Evolutionary conservation across 2,888 invertebrate species (phyloP).

Genomic region (Chelonus formosanus): DNA sequence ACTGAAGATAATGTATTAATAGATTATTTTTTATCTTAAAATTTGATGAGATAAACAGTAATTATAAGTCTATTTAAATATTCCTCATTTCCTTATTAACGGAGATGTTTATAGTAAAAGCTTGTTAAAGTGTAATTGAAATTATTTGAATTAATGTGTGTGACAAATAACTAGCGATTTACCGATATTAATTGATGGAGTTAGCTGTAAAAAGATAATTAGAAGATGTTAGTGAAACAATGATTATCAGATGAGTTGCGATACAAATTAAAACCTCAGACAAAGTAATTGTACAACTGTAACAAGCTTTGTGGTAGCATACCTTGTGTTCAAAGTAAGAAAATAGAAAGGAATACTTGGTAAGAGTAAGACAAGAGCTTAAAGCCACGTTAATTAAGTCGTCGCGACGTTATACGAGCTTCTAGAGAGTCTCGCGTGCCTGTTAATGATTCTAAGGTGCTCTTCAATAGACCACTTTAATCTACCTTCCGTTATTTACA

Average conservation of each 20-base stretch:
- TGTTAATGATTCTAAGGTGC: slow-evolving; percentile 27
- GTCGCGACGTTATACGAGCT: slow-evolving; percentile 22
- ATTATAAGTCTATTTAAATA: too few relatives aligned
- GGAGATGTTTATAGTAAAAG: too few relatives aligned
- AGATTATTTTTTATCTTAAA: too few relatives aligned
- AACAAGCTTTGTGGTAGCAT: not conserved
- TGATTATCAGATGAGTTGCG: not conserved
- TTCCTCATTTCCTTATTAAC: too few relatives aligned
- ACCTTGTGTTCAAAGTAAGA: not conserved
- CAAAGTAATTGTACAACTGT: not conserved
- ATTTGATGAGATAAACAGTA: too few relatives aligned
- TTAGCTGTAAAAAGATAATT: not conserved
- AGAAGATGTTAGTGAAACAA: not conserved
- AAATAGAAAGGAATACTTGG: not conserved
- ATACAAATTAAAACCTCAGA: not conserved
- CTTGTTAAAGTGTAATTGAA: too few relatives aligned
- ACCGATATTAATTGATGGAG: too few relatives aligned
- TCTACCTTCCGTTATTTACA: not conserved
- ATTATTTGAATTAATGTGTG: too few relatives aligned
- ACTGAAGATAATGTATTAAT: too few relatives aligned
- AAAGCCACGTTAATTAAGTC: slow-evolving; percentile 20
- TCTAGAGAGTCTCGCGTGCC: slow-evolving; percentile 23
- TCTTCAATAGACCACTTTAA: slow-evolving; percentile 16
- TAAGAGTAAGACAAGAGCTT: slow-evolving; percentile 7
- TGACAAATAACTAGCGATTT: too few relatives aligned